phyloP scores from a whole-genome alignment of 2,888 invertebrate genomes.

The Cheilosia soror region DNA sequence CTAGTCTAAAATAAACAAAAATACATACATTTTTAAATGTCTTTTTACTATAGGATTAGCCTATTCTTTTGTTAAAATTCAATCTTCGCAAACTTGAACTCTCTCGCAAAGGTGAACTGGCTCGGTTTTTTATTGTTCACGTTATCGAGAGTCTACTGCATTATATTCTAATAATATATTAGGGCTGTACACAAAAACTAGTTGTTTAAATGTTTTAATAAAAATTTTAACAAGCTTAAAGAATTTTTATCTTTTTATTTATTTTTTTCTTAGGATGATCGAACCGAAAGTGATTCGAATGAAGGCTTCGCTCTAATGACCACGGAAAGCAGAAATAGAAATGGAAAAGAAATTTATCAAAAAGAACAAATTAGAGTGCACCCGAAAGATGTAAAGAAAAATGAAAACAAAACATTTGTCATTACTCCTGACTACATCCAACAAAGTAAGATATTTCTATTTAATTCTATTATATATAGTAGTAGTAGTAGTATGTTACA shows the following conservation, averaged over 20 bases:
- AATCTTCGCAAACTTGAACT: too few relatives aligned
- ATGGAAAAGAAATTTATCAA: slow-evolving; percentile 38
- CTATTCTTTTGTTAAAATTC: too few relatives aligned
- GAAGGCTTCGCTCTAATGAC: slow-evolving; percentile 36
- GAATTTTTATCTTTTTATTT: slow-evolving; percentile 1
- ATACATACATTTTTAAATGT: too few relatives aligned
- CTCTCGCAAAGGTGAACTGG: too few relatives aligned
- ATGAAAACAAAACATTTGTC: slow-evolving; percentile 87
- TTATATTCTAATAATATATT: too few relatives aligned
- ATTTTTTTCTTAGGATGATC: slow-evolving; percentile 43
- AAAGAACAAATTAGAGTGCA: slow-evolving; percentile 60
- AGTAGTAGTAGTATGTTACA: not conserved
- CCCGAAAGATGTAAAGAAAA: slow-evolving; percentile 53
- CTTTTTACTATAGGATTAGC: too few relatives aligned
- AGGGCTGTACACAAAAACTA: not conserved
- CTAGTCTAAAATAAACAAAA: too few relatives aligned
- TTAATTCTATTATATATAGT: not conserved
- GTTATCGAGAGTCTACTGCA: too few relatives aligned
- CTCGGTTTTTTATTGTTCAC: too few relatives aligned
- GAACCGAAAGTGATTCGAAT: slow-evolving; percentile 56
- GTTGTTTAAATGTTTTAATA: not conserved
- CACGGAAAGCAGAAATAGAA: slow-evolving; percentile 52
- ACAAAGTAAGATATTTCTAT: slow-evolving; percentile 89
- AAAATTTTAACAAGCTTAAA: not conserved
- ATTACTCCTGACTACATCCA: slow-evolving; percentile 96